A percentile compares a stretch with the other conserved stretches of the same genome.
Conservation (phyloP, 2,113 vertebrate species). For the Pholis gunnellus region DNA sequence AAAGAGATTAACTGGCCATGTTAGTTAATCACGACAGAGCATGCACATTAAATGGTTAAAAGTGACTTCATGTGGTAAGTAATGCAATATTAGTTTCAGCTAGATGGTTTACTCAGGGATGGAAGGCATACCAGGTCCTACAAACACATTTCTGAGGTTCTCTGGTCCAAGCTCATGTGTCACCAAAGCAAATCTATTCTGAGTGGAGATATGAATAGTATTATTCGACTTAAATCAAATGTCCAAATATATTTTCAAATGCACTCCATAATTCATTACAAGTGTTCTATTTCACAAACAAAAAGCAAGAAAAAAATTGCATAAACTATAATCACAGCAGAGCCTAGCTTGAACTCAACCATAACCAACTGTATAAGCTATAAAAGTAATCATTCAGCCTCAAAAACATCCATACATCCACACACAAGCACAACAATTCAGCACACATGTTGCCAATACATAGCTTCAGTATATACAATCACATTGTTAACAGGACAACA, state of each 20-base stretch:
- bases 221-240: slow-evolving; percentile 20
- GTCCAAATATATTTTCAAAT: slow-evolving; percentile 10
- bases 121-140: slow-evolving; percentile 72
- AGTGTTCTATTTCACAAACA: not conserved
- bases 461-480: slow-evolving; percentile 14
- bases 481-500: slow-evolving; percentile 48
- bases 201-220: slow-evolving; percentile 30
- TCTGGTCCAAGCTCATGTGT: slow-evolving; percentile 61
- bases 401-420: slow-evolving; percentile 26
- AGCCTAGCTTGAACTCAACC: not conserved
- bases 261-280: not conserved
- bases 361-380: not conserved
- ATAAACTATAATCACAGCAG: not conserved
- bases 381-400: slow-evolving; percentile 27
- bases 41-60: slow-evolving; percentile 84
- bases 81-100: slow-evolving; percentile 83
- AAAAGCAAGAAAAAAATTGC: not conserved
- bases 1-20: slow-evolving; percentile 74
- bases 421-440: slow-evolving; percentile 24
- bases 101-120: slow-evolving; percentile 72
- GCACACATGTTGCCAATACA: slow-evolving; percentile 15
- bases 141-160: slow-evolving; percentile 56
- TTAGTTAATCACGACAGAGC: slow-evolving; percentile 82
- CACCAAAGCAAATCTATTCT: slow-evolving; percentile 48
- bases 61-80: slow-evolving; percentile 79